Percentiles rank a stretch among this genome's conserved stretches.
Conservation (phyloP, 1,140 invertebrate genomes). For the Ceratoteleas bidentatus region DNA sequence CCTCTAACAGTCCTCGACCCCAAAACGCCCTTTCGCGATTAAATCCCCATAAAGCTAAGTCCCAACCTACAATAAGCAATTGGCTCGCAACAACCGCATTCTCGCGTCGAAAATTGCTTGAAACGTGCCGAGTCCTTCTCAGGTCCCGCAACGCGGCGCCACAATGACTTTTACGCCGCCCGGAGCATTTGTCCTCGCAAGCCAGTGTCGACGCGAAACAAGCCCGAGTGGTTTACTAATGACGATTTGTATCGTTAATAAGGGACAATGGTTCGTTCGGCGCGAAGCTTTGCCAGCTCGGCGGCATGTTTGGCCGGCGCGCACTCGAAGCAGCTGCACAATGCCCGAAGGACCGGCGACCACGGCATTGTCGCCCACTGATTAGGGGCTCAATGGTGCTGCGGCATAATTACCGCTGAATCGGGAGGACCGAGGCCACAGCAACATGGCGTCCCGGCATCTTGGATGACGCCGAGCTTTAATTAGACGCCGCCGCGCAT, state of each 20-base stretch:
- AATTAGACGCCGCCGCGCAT: not conserved
- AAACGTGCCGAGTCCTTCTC: too few species aligned
- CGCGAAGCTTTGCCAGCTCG: constrained; percentile 24
- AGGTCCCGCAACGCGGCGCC: not conserved
- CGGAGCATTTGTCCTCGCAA: constrained; percentile 1
- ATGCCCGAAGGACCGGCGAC: constrained; percentile 32
- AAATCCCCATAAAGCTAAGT: too few species aligned
- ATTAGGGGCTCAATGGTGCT: constrained; percentile 61
- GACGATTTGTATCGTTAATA: constrained; percentile 65
- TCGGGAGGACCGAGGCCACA: constrained; percentile 26
- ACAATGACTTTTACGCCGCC: constrained; percentile 8
- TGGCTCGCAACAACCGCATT: too few species aligned
- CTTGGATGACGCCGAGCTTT: too few species aligned
- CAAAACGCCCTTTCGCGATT: too few species aligned
- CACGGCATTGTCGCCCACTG: constrained; percentile 58
- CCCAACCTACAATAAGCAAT: too few species aligned
- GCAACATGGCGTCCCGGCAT: constrained; percentile 39
- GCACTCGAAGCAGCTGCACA: constrained; percentile 48
- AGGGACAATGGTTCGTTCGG: constrained; percentile 41
- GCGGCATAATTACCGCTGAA: constrained; percentile 57
- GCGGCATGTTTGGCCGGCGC: constrained; percentile 18
- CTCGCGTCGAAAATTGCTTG: too few species aligned
- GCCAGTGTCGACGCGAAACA: constrained; percentile 30
- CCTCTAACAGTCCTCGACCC: too few species aligned
- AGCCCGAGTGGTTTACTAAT: constrained; percentile 43